A percentile compares a stretch with the other conserved stretches of the same genome.
Evolutionary conservation across 2,113 vertebrate species (phyloP).

Genomic region (Odontesthes bonariensis): DNA sequence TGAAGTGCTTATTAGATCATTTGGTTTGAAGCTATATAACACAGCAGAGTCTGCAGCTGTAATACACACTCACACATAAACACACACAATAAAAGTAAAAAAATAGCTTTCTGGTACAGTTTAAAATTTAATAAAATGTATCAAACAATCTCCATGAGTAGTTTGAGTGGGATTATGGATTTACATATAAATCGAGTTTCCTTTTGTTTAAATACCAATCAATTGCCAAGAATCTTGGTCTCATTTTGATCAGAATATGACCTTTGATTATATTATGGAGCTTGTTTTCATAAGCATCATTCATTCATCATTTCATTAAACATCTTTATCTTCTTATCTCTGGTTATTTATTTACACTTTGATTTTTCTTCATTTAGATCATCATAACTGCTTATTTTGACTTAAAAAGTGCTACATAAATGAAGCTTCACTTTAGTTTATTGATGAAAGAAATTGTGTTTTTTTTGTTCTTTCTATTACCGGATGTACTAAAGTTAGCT

Average conservation of each 20-base stretch:
- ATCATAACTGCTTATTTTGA: not conserved
- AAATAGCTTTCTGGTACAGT: not conserved
- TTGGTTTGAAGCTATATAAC: too few species aligned
- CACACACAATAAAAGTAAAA: too few species aligned
- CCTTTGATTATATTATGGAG: not conserved
- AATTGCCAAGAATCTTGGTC: not conserved
- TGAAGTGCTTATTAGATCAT: too few species aligned
- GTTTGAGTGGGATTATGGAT: not conserved
- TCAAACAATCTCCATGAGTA: not conserved
- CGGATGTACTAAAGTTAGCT: not conserved
- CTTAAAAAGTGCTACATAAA: not conserved
- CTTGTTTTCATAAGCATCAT: not conserved
- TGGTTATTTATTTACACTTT: too few species aligned
- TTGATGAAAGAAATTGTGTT: not conserved
- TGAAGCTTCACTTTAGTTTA: not conserved
- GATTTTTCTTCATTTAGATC: too few species aligned
- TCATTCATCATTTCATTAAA: too few species aligned
- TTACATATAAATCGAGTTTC: not conserved
- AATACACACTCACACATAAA: not conserved
- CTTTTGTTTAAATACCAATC: not conserved
- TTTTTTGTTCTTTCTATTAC: not conserved
- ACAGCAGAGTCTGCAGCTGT: too few species aligned
- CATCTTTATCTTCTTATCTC: too few species aligned
- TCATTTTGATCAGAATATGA: too few species aligned
- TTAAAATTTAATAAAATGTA: not conserved